Evolutionary conservation across 2,113 vertebrate species (phyloP), one percentile per base, ranked within the genome.

Genomic region (Orientallactaga bullata): DNA sequence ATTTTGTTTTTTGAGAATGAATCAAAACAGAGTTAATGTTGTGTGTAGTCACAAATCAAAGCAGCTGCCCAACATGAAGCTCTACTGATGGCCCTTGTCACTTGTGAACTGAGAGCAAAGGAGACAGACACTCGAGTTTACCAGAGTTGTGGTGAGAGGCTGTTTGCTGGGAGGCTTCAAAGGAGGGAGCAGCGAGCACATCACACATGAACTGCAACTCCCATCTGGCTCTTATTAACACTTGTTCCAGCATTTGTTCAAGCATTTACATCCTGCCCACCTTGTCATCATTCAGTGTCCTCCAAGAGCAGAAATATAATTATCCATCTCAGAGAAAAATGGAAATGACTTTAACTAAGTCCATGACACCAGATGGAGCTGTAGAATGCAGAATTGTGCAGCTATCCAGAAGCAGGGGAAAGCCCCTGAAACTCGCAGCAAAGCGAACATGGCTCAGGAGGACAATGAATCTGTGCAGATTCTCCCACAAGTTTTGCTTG

Each of bases 321-420:
- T 96, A 94, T 24, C 63, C 61, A 73, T 37, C 60, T 63, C 26
- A 60, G 15, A 35, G 60, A 16, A 35, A 71, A 78, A 68, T 51
- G 51, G 39, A 88, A 91, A 61, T 30, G 20, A 93, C 91, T 95
- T 69, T 76, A 91, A 95, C 86, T 79, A 87, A 83, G 37, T 78
- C 63, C 35, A n/a, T 95, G 85, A 96, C 96, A 97, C 95, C 96
- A 97, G 96, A 94, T 97, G 97, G 96, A 96, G 96, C 96, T 97
- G 10, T 93, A 93, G 96, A 97, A 97, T 96, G 92, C 80, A 76
- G 92, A 93, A 97, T 96, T 1, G 2, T 11, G 30, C 66, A 94
- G 13, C 18, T 8, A 17, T 47, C 84, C 20, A 32, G 6, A 5
- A 2, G 35, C 3, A 51, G 78, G 23, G 39, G n/a, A 63, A 71